Percentiles rank a stretch among this genome's conserved stretches.
Evolutionary conservation across 2,113 vertebrate genomes (phyloP).

Genomic region (Corythornis cristatus): DNA sequence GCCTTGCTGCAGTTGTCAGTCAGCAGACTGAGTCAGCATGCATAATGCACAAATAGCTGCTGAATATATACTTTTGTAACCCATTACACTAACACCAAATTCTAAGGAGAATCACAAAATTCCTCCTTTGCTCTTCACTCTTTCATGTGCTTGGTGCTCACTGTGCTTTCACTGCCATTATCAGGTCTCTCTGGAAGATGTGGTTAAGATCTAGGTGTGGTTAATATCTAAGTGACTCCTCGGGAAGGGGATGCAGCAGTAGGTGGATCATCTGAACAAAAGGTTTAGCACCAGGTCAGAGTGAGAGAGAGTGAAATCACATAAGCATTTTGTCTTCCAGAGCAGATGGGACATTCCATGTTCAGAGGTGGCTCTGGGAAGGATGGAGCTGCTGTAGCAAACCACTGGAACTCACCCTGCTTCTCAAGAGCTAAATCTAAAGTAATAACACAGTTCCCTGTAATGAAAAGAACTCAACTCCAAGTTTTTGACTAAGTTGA

Average conservation of each 20-base stretch:
- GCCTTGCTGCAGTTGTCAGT: neutral
- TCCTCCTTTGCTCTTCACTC: neutral
- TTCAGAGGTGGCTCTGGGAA: neutral
- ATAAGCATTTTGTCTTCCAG: neutral
- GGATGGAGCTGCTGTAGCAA: neutral
- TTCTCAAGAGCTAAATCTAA: neutral
- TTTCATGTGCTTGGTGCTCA: neutral
- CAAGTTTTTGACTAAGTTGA: neutral
- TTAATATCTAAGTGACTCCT: neutral
- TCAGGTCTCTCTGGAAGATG: neutral
- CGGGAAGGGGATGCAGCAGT: neutral
- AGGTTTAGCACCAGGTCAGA: neutral
- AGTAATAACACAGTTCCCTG: neutral
- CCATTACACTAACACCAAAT: neutral
- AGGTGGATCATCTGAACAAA: neutral
- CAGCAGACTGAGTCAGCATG: conserved; percentile 12
- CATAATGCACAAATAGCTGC: neutral
- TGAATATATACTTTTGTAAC: neutral
- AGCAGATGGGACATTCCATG: neutral
- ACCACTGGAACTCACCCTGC: neutral
- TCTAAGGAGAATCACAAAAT: neutral
- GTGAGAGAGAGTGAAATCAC: neutral
- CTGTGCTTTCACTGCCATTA: neutral
- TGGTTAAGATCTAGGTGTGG: neutral
- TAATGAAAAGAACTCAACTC: neutral